These are phyloP conservation scores for Clarias gariepinus DNA, from an alignment of 2,113 vertebrate genomes.

Conservation along the genomic window DNA sequence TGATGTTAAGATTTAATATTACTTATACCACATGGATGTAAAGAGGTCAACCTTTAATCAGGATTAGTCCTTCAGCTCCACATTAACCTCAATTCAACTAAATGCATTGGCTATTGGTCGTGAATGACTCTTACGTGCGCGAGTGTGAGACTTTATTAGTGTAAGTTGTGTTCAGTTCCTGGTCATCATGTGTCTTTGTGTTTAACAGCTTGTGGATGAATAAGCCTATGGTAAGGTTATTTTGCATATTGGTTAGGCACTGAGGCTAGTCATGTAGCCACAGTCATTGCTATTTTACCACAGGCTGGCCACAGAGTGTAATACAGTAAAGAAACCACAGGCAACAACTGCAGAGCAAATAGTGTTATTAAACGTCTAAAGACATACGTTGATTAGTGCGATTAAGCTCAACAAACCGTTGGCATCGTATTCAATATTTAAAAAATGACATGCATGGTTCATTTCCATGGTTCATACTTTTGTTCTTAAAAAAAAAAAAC, in stretches of 20 bases:
- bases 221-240: slow-evolving; percentile 35
- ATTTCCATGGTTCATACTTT: background rate
- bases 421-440: background rate
- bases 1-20: background rate
- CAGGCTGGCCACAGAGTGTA: slow-evolving; percentile 30
- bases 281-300: slow-evolving; percentile 41
- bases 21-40: background rate
- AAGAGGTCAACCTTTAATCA: no score
- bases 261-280: slow-evolving; percentile 42
- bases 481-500: background rate
- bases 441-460: background rate
- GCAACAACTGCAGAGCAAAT: background rate
- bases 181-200: slow-evolving; percentile 16
- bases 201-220: slow-evolving; percentile 26
- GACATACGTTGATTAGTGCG: no score
- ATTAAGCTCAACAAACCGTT: background rate
- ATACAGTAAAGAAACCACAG: background rate
- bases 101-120: background rate
- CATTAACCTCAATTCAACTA: background rate
- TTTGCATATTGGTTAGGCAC: slow-evolving; percentile 50
- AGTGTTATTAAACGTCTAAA: background rate
- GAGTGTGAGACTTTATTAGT: background rate
- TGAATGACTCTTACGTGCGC: background rate
- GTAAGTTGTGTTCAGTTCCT: background rate
- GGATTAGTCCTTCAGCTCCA: background rate